Base-by-base conservation (phyloP, 1,140 invertebrate species). In the Druon quercuslanigerum region DNA sequence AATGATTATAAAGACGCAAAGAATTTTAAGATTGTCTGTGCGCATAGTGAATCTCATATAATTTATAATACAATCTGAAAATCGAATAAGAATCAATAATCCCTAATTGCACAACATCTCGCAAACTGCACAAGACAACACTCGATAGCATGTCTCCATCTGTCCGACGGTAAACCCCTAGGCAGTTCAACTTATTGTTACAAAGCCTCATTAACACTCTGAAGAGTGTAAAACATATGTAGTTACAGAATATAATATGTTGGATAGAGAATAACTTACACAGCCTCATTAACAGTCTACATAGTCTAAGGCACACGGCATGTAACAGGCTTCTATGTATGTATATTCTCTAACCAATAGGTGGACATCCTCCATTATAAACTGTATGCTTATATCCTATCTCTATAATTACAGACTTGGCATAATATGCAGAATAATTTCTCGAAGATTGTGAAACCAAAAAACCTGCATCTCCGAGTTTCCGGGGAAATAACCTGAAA, bases 151-250 rank as follows among this genome's bases (percentile, higher is more conserved):
- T 46, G 40, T 46, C 40, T 46, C 40, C 40, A 46, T 46, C 40
- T 46, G 7, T 46, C 40, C n/a, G 54, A 1, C 17, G 33, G 25
- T 40, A 40, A 66, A 66, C 20, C 13, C 16, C n/a, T 16, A 66
- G 33, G 57, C 57, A 66, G 12, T 33, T 66, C 25, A 16, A 66
- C 25, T 66, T 66, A 60, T 60, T 60, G 60, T 66, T 66, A 66
- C 60, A 66, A 33, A 40, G 25, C 25, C 60, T 66, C 60, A 66
- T 66, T 66, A 66, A 33, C 60, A 66, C 60, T 66, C 19, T 19
- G 19, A 57, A 66, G 33, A 66, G 60, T 13, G 60, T 66, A n/a
- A 46, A 66, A 66, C 60, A 66, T 66, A 66, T 66, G 60, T 66
- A 66, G 57, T 66, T 40, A 20, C n/a, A 40, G 25, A 66, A 66